Evolutionary conservation across 2,797 vertebrate species (phyloP), one percentile per base, ranked within the genome.

Genomic region (Clarias platycephalus): DNA sequence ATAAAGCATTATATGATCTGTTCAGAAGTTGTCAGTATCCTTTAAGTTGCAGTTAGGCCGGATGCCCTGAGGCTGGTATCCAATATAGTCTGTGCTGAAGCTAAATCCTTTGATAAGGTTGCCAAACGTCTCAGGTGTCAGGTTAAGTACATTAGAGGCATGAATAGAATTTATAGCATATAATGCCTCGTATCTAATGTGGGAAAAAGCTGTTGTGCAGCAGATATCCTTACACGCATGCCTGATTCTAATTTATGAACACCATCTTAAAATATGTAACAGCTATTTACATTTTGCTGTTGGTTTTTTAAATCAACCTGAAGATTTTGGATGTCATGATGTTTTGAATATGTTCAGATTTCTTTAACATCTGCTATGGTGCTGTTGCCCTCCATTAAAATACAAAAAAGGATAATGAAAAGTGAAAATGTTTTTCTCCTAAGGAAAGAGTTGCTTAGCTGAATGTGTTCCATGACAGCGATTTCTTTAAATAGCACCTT

Each of bases 111-210:
- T 88, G 86, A 89, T 81, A 88, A 12, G 26, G 1, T 2, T 66
- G 88, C 82, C 88, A 87, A 76, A 31, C 7, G 82, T 80, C 67
- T 89, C 68, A 77, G 34, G 78, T 84, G 63, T 85, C 84, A 64
- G 60, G 77, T 80, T 75, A 84, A 44, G 31, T 70, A 84, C 76
- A 58, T n/a, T 44, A 76, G 31, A 44, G 24, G n/a, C 64, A 80
- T 71, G 49, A 64, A 37, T 37, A 58, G 66, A 64, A 81, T 62
- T 57, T 74, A 57, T 58, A 75, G 6, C 28, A 70, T 44, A 28
- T 84, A 44, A 44, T 28, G 77, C 72, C 31, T n/a, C 28, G 8
- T 66, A 44, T 86, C 40, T 28, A 37, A 18, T 68, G 60, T 80
- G 82, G 81, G 49, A 63, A 75, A 87, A 62, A 71, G 68, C 57